Evolutionary conservation across 2,797 vertebrate genomes (phyloP).

Genomic region (Harpagifer antarcticus): DNA sequence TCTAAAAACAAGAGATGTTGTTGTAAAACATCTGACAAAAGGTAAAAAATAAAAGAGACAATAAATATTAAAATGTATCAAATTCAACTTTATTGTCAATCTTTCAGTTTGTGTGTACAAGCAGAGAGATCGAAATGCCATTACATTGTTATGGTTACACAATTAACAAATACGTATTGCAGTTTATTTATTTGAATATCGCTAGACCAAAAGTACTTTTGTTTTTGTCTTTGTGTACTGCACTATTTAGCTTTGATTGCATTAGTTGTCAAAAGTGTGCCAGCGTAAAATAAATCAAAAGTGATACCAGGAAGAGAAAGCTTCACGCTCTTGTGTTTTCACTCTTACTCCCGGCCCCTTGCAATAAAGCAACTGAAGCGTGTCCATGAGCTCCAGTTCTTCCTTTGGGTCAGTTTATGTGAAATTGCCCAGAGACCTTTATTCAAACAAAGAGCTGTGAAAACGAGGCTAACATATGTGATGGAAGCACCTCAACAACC

Average conservation of each 20-base stretch:
- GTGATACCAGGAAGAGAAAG: conserved; percentile 8
- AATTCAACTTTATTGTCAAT: too few species aligned
- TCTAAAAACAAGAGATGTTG: not conserved
- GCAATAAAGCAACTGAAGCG: conserved; percentile 21
- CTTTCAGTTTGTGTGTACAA: too few species aligned
- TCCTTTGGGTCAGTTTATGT: conserved; percentile 30
- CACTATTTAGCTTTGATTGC: not conserved
- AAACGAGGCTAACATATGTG: conserved; percentile 28
- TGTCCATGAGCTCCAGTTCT: not conserved
- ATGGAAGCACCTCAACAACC: conserved; percentile 28
- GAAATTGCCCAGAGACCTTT: conserved; percentile 31
- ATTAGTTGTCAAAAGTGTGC: not conserved
- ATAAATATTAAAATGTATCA: not conserved
- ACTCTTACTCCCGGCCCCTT: not conserved
- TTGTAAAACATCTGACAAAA: not conserved
- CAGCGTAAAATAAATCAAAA: not conserved
- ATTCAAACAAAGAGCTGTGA: conserved; percentile 25
- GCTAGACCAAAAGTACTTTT: not conserved
- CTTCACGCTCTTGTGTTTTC: not conserved
- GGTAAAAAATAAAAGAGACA: not conserved
- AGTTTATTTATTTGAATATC: not conserved
- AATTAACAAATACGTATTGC: not conserved
- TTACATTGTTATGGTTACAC: not conserved
- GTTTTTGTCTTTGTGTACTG: not conserved
- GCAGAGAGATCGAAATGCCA: too few species aligned